phyloP scores from a whole-genome alignment of 2,113 vertebrate genomes.

The Illadopsis cleaveri region DNA sequence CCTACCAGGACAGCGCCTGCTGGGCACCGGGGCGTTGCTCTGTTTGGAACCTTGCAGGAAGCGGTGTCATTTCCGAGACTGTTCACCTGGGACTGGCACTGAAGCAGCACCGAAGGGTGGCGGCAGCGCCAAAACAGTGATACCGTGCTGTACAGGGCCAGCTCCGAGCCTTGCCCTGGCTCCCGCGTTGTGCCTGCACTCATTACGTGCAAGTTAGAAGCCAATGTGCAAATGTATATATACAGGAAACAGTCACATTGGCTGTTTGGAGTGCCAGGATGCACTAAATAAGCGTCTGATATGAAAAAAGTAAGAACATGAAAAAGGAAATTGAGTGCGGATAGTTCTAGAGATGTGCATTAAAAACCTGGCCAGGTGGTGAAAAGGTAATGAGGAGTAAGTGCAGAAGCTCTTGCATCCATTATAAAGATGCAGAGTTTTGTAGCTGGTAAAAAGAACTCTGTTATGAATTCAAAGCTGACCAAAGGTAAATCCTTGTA shows the following conservation, averaged over 20 bases:
- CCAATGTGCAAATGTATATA: accelerated
- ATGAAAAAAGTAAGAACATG: too few species aligned
- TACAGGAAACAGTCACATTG: neutral
- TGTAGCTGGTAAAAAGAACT: neutral
- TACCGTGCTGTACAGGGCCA: accelerated
- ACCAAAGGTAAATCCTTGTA: neutral
- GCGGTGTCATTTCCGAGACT: neutral
- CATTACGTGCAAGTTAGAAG: accelerated
- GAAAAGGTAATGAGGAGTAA: neutral
- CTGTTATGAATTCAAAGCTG: neutral
- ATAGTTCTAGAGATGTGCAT: accelerated
- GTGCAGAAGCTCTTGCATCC: neutral
- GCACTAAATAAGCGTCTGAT: accelerated
- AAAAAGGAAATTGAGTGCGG: neutral
- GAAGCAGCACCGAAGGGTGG: accelerated
- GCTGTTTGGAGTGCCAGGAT: too few species aligned
- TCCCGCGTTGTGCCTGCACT: accelerated
- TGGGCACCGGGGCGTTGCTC: neutral
- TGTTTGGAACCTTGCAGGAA: neutral
- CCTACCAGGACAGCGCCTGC: neutral
- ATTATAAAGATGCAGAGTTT: too few species aligned
- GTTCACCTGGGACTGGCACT: neutral
- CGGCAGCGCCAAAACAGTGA: accelerated
- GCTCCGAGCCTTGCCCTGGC: neutral
- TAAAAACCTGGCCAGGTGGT: neutral